These are phyloP conservation scores for Pandemis corylana DNA, from an alignment of 2,888 invertebrate species.

Conservation along the genomic window DNA sequence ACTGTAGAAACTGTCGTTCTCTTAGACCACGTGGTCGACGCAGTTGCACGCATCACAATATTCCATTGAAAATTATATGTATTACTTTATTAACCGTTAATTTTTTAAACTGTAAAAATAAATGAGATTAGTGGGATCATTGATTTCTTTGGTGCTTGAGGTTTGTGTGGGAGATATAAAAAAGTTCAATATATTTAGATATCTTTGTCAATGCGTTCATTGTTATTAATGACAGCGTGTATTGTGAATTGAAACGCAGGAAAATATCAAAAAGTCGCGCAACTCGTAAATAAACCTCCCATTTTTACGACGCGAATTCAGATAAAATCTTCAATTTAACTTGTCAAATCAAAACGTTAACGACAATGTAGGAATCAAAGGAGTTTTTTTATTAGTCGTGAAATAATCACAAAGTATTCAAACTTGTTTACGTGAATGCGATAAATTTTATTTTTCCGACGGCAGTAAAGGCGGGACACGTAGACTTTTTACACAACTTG, in stretches of 20 bases:
- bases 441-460: constrained; percentile 49
- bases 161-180: too few relatives aligned
- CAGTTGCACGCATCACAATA: too few relatives aligned
- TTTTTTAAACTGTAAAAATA: too few relatives aligned
- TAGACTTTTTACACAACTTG: constrained; percentile 53
- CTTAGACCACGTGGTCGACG: too few relatives aligned
- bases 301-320: constrained; percentile 14
- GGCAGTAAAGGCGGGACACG: constrained; percentile 47
- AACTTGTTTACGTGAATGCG: constrained; percentile 49
- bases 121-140: too few relatives aligned
- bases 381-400: constrained; percentile 18
- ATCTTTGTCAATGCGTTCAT: too few relatives aligned
- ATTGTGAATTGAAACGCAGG: not conserved
- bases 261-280: not conserved
- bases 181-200: too few relatives aligned
- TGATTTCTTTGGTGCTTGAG: too few relatives aligned
- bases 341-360: constrained; percentile 20
- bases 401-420: constrained; percentile 16
- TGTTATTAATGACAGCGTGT: too few relatives aligned
- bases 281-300: constrained; percentile 6
- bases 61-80: too few relatives aligned
- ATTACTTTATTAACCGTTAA: too few relatives aligned
- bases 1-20: too few relatives aligned
- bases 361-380: constrained; percentile 19
- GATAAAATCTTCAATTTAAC: constrained; percentile 19